Percentiles rank a stretch among this genome's conserved stretches.
phyloP scores from a whole-genome alignment of 2,113 vertebrate genomes.

The Xiphorhynchus elegans region DNA sequence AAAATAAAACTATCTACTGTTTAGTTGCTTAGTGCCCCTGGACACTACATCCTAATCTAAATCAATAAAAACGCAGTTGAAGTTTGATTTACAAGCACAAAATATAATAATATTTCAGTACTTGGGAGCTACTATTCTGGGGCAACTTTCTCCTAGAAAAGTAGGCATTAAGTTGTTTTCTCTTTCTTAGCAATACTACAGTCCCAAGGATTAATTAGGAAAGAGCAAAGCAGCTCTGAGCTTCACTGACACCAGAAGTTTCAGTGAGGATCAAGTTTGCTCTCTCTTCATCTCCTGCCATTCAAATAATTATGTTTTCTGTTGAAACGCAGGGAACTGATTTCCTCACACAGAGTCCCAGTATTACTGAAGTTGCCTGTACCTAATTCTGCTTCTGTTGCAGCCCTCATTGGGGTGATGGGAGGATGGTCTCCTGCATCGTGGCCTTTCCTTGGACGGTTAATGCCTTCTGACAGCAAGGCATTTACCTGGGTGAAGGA shows the following conservation, averaged over 20 bases:
- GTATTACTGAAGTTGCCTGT: neutral
- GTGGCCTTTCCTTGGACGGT: constrained; percentile 89
- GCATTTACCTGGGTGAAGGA: constrained; percentile 82
- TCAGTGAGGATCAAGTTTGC: neutral
- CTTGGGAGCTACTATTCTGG: neutral
- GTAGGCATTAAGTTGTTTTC: neutral
- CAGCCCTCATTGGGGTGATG: constrained; percentile 94
- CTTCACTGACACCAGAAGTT: neutral
- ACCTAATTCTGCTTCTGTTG: constrained; percentile 93
- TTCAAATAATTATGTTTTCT: neutral
- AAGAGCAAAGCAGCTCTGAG: neutral
- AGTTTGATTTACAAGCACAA: neutral
- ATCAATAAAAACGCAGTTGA: neutral
- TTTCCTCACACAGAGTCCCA: neutral
- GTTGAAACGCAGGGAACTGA: neutral
- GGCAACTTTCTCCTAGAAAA: neutral
- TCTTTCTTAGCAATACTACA: neutral
- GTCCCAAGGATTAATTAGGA: neutral
- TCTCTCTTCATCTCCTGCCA: neutral
- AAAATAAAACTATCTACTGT: neutral
- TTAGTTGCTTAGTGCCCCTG: neutral
- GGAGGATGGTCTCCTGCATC: constrained; percentile 97
- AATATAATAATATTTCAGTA: neutral
- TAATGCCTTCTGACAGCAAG: constrained; percentile 87
- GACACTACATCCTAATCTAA: neutral